These are phyloP conservation scores for Coilia nasus DNA, from an alignment of 2,797 vertebrate genomes.

Conservation along the genomic window DNA sequence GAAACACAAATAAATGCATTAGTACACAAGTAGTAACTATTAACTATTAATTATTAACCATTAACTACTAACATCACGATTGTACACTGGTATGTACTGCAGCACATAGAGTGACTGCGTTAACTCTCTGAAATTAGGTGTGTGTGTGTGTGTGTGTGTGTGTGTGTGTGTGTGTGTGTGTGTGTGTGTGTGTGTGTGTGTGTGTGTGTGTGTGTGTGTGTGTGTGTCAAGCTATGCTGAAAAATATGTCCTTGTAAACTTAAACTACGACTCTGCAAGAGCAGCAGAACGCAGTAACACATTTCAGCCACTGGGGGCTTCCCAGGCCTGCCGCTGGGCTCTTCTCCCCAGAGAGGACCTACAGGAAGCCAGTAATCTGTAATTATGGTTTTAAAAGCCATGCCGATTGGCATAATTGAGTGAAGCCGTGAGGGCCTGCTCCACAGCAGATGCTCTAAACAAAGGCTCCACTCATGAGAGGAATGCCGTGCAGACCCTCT, in stretches of 20 bases:
- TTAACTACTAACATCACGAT: background rate
- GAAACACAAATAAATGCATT: background rate
- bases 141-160: too few species aligned
- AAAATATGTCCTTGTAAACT: background rate
- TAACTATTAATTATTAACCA: background rate
- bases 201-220: too few species aligned
- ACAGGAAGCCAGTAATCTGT: conserved; percentile 66
- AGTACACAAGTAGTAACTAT: background rate
- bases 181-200: too few species aligned
- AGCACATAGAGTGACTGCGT: background rate
- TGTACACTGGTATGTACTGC: background rate
- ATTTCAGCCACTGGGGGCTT: conserved; percentile 46
- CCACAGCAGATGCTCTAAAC: conserved; percentile 44
- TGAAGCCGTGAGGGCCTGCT: conserved; percentile 43
- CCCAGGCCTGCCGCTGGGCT: background rate
- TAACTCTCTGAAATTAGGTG: background rate
- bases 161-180: too few species aligned
- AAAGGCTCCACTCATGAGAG: conserved; percentile 16
- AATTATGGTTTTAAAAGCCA: conserved; percentile 58
- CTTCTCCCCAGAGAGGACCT: conserved; percentile 41
- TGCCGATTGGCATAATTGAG: conserved; percentile 58
- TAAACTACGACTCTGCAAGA: background rate
- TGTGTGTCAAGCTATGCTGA: background rate
- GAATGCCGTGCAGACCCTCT: background rate
- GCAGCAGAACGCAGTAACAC: background rate